Conservation (phyloP, 2,888 invertebrate genomes). For the Eristalinus sepulchralis region DNA sequence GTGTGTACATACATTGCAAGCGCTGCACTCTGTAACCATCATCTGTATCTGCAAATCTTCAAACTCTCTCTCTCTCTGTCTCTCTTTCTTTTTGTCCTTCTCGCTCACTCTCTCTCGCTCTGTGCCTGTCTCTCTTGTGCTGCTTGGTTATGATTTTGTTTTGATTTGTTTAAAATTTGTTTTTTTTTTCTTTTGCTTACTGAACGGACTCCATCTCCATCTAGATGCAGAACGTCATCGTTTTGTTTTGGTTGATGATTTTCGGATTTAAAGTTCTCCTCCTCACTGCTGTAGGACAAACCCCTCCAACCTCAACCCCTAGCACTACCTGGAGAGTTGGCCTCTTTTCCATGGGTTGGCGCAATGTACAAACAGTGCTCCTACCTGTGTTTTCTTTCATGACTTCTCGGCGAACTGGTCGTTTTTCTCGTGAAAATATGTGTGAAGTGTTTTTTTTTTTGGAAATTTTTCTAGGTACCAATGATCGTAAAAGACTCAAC, state of each 20-base stretch:
- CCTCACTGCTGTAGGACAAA: no score
- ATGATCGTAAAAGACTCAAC: constrained; percentile 31
- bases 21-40: constrained; percentile 15
- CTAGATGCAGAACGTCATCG: background rate
- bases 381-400: constrained; percentile 37
- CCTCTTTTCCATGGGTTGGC: background rate
- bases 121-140: background rate
- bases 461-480: constrained; percentile 10
- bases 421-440: background rate
- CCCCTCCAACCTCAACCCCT: background rate
- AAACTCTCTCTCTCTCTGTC: constrained; percentile 32
- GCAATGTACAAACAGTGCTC: constrained; percentile 7
- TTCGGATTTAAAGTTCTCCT: no score
- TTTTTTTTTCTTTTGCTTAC: background rate
- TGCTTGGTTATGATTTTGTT: constrained; percentile 10
- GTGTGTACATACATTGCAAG: constrained; percentile 23
- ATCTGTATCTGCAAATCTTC: constrained; percentile 13
- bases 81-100: constrained; percentile 17
- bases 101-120: background rate
- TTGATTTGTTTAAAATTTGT: background rate
- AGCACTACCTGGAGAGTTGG: constrained; percentile 1
- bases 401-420: background rate
- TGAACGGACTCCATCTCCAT: background rate
- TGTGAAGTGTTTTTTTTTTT: background rate
- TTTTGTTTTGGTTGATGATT: background rate